These are phyloP conservation scores for Aricia artaxerxes DNA, from an alignment of 2,888 invertebrate genomes.

Conservation along the genomic window DNA sequence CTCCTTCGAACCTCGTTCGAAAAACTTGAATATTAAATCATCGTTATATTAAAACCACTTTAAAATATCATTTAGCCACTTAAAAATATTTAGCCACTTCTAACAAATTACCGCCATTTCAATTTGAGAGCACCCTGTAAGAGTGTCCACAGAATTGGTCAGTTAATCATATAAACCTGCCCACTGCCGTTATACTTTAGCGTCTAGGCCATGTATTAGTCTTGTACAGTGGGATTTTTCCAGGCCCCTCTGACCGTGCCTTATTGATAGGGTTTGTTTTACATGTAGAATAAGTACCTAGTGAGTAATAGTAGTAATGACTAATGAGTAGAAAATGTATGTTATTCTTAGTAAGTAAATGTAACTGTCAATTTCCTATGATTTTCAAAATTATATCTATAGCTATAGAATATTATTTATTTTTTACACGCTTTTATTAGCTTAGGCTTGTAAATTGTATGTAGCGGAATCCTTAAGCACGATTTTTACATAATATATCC, in stretches of 20 bases:
- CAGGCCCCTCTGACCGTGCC: neutral
- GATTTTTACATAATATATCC: too few relatives aligned
- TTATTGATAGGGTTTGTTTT: neutral
- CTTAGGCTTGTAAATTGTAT: too few relatives aligned
- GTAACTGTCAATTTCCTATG: too few relatives aligned
- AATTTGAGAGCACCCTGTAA: constrained; percentile 33
- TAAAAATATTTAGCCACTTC: neutral
- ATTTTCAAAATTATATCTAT: too few relatives aligned
- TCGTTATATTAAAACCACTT: neutral
- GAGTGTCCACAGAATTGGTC: constrained; percentile 36
- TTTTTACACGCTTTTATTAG: too few relatives aligned
- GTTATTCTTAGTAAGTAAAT: too few relatives aligned
- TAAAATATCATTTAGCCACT: neutral
- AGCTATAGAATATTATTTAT: too few relatives aligned
- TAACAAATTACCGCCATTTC: neutral
- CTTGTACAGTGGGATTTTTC: constrained; percentile 32
- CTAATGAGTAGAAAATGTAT: too few relatives aligned
- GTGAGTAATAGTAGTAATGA: too few relatives aligned
- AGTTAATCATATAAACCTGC: constrained; percentile 39
- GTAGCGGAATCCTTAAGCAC: too few relatives aligned
- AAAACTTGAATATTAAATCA: too few relatives aligned
- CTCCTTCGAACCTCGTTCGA: too few relatives aligned
- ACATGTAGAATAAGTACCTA: neutral
- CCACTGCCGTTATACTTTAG: constrained; percentile 24
- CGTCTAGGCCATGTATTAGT: constrained; percentile 34